phyloP scores from a whole-genome alignment of 2,113 vertebrate genomes.

The Actenoides hombroni region DNA sequence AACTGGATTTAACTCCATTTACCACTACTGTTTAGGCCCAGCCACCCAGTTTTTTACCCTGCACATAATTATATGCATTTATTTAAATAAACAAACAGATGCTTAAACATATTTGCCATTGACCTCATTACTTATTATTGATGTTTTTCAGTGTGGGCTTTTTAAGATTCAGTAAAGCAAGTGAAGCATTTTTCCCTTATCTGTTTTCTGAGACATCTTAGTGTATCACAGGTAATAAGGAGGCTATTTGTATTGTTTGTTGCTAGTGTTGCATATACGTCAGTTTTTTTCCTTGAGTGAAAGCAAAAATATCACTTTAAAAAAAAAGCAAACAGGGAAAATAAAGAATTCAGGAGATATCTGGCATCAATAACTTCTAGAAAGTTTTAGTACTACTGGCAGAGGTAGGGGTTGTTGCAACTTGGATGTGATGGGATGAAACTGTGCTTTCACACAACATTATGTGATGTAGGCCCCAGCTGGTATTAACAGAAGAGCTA shows the following conservation, averaged over 20 bases:
- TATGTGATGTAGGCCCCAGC: background rate
- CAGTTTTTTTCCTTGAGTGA: background rate
- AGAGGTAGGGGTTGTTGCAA: background rate
- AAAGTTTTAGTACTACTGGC: background rate
- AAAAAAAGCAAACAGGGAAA: background rate
- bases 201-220: background rate
- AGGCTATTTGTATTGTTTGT: background rate
- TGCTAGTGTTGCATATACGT: accelerated
- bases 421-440: background rate
- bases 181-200: background rate
- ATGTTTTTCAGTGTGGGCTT: background rate
- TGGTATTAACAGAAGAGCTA: slow-evolving; percentile 44
- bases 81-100: background rate
- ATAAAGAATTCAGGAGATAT: background rate
- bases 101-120: background rate
- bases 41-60: no score
- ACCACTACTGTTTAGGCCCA: no score
- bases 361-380: background rate
- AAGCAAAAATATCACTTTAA: background rate
- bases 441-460: background rate
- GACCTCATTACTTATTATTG: background rate
- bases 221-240: background rate
- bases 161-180: background rate
- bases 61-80: background rate
- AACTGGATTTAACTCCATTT: no score